These are phyloP conservation scores for Hemithea aestivaria DNA, from an alignment of 2,888 invertebrate genomes.

Conservation along the genomic window DNA sequence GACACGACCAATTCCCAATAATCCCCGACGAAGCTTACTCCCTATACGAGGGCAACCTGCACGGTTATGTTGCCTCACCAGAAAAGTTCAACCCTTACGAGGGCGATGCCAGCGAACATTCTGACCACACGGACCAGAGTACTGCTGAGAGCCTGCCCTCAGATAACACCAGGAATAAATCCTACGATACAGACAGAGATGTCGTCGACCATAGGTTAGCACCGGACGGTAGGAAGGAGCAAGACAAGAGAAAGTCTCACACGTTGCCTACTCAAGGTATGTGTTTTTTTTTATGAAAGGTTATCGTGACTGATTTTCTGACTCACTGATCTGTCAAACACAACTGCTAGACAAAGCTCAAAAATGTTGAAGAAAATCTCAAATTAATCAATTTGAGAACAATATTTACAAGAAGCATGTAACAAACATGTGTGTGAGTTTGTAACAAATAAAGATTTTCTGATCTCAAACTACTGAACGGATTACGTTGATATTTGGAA, in stretches of 20 bases:
- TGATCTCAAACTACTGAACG: too few species aligned
- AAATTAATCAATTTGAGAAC: too few species aligned
- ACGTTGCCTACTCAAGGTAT: constrained; percentile 80
- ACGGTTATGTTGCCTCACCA: constrained; percentile 54
- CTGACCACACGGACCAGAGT: constrained; percentile 71
- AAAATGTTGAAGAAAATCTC: too few species aligned
- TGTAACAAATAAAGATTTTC: too few species aligned
- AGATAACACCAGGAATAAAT: constrained; percentile 48
- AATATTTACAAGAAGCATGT: too few species aligned
- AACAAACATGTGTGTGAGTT: too few species aligned
- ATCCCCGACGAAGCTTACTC: constrained; percentile 83
- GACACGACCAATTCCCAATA: constrained; percentile 87
- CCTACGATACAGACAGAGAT: constrained; percentile 53
- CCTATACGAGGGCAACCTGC: constrained; percentile 57
- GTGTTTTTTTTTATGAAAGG: too few species aligned
- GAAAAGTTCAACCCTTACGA: constrained; percentile 57
- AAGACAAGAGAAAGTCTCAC: constrained; percentile 67
- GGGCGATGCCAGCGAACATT: constrained; percentile 65
- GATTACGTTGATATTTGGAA: too few species aligned
- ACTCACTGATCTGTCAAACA: too few species aligned
- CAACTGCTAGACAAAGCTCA: too few species aligned
- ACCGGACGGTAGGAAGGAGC: constrained; percentile 39
- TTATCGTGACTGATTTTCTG: too few species aligned
- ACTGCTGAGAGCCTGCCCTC: constrained; percentile 64
- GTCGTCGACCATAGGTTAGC: constrained; percentile 49